Conservation (phyloP, 1,140 invertebrate genomes). For the Chrysoperla carnea region DNA sequence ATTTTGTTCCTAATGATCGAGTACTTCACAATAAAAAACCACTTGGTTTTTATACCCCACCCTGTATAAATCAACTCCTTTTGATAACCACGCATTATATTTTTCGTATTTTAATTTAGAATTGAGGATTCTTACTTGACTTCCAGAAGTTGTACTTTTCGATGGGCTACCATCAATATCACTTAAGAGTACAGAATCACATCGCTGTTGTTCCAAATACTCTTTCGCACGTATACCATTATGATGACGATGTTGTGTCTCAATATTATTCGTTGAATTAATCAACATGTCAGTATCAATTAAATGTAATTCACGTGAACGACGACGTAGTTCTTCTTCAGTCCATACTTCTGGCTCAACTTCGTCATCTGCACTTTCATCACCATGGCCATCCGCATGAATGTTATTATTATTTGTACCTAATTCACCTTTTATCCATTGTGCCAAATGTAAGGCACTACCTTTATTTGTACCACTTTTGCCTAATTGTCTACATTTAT, state of each 20-base stretch:
- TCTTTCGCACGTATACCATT: neutral
- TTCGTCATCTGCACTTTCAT: constrained; percentile 27
- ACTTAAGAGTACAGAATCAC: constrained; percentile 2
- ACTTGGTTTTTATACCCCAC: too few relatives aligned
- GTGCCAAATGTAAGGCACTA: constrained; percentile 43
- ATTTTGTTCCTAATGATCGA: too few relatives aligned
- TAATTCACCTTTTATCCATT: constrained; percentile 49
- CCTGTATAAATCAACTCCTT: too few relatives aligned
- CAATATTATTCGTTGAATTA: constrained; percentile 7
- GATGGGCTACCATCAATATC: constrained; percentile 42
- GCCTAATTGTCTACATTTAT: constrained; percentile 35
- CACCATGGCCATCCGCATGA: constrained; percentile 18
- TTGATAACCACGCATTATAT: too few relatives aligned
- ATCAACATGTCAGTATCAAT: constrained; percentile 24
- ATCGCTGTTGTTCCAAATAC: neutral
- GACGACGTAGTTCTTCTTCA: constrained; percentile 40
- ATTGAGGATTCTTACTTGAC: constrained; percentile 31
- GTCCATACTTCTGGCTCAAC: constrained; percentile 49
- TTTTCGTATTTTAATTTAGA: neutral
- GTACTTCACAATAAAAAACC: too few relatives aligned
- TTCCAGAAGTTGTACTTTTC: constrained; percentile 50
- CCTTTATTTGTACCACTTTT: constrained; percentile 35
- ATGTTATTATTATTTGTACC: constrained; percentile 7
- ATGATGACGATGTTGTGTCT: neutral
- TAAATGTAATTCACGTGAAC: constrained; percentile 43